Conservation (phyloP, 2,113 vertebrate species). For the Strigops habroptila region DNA sequence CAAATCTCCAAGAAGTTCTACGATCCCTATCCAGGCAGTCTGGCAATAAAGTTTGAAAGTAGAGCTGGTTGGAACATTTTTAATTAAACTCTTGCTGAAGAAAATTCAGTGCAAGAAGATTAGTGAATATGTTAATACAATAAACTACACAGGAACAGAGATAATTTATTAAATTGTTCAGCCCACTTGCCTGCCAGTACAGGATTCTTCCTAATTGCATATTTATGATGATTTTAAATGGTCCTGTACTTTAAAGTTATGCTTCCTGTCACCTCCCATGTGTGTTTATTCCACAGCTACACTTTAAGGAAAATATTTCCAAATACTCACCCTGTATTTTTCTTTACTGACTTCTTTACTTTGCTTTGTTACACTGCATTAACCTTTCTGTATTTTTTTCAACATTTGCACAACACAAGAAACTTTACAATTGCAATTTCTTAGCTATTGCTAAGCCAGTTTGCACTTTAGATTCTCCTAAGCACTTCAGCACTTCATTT, state of each 20-base stretch:
- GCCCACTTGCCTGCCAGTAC: neutral
- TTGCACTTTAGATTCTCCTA: neutral
- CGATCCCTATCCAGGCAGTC: neutral
- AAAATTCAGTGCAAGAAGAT: neutral
- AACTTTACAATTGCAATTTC: neutral
- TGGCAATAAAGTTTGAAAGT: neutral
- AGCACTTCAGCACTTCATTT: neutral
- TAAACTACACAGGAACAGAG: neutral
- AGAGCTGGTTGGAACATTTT: neutral
- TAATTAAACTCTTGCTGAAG: neutral
- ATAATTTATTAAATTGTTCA: neutral
- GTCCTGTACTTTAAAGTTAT: neutral
- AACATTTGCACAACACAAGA: neutral
- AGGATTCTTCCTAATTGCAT: neutral
- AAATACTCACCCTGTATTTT: neutral
- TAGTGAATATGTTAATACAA: neutral
- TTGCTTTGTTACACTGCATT: neutral
- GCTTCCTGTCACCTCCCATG: neutral
- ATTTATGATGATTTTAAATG: neutral
- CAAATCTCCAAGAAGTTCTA: neutral
- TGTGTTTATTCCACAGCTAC: neutral
- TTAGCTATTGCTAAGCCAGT: neutral
- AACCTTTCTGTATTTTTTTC: neutral
- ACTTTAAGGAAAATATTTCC: neutral
- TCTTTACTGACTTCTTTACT: neutral